Base-by-base conservation (phyloP, 2,888 invertebrate genomes). In the Toxonevra muliebris region DNA sequence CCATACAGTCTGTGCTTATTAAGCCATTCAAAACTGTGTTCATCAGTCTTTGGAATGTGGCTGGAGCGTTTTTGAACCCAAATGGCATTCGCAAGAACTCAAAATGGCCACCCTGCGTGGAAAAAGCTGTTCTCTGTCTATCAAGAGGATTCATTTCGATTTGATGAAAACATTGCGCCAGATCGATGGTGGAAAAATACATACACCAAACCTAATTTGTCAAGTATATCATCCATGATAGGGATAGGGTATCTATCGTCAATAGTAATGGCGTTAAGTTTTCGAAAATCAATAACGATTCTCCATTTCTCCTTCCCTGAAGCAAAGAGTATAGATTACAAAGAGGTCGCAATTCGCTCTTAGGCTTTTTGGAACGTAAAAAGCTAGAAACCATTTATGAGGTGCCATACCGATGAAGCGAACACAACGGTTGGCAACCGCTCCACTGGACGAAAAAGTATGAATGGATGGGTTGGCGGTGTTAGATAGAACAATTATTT, bases 81-180 rank as follows among this genome's bases (percentile, higher is more conserved):
- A 73, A 73, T n/a, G 73, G 71, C 74, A 73, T 74, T 12, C 74
- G 52, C 1, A 68, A 12, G 42, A 69, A 74, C 45, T 75, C 73
- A 42, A 69, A 73, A 41, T 72, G 71, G 2, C 72, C 76, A 12
- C 58, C 65, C 9, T 73, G 52, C 0, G 70, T 69, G 1, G 69
- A 67, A 57, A 77, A 77, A 12, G 73, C 74, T 5, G 73, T 74
- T 60, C 75, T 76, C 10, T 52, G 60, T 9, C 73, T 69, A 40
- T 76, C 74, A 10, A 54, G 13, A 7, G 68, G 19, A 10, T 73
- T 40, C 71, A 81, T 76, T 19, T 74, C 71, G 0, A 82, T 80
- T 61, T 70, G 69, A 50, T 71, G 70, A 50, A 72, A 72, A 13
- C 66, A 69, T 52, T 73, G 62, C 3, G 65, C 68, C 15, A 71